Base-by-base conservation (phyloP, 2,797 vertebrate genomes). In the Chloroceryle inda region DNA sequence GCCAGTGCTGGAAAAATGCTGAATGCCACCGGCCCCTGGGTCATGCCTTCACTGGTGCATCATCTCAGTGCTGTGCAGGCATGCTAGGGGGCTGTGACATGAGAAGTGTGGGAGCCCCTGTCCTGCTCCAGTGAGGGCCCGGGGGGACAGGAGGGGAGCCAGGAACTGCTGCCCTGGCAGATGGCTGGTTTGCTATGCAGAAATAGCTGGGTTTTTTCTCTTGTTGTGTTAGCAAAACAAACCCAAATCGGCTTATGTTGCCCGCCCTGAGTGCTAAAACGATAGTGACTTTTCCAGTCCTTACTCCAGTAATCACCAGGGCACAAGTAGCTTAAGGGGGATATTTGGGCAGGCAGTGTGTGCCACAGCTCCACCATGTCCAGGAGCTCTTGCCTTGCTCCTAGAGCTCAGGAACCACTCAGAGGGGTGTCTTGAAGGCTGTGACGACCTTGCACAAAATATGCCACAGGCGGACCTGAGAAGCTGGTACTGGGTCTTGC, bases 191-290 rank as follows among this genome's bases (percentile, higher is more conserved):
- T 68, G 20, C 44, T 45, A 6, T 1, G 1, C 1, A 17, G 85
- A 85, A 91, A 91, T 64, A 61, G 59, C 67, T 76, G 62, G 13
- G 5, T 0, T 31, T 85, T 56, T 86, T 56, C 82, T 61, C 77
- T 85, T 82, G 58, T 77, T 64, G 20, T n/a, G 37, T 64, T 85
- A 89, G 74, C 66, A 72, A 73, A 92, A 73, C 87, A 91, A 87
- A 68, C 58, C 50, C 74, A 91, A 64, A 91, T 56, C 0, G 2
- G 53, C 58, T 91, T 84, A 72, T 52, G 62, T 87, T 72, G 72
- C 94, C 59, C 1, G 0, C 87, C 77, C 74, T 49, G 91, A 38
- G 76, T 72, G 58, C 77, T 68, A 18, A 92, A 84, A 78, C 42
- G 62, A 53, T 5, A 0, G 33, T 61, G 84, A 56, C 45, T 92